Percentiles rank a stretch among this genome's conserved stretches.
Conservation (phyloP, 1,140 invertebrate species). For the Acyrthosiphon pisum region DNA sequence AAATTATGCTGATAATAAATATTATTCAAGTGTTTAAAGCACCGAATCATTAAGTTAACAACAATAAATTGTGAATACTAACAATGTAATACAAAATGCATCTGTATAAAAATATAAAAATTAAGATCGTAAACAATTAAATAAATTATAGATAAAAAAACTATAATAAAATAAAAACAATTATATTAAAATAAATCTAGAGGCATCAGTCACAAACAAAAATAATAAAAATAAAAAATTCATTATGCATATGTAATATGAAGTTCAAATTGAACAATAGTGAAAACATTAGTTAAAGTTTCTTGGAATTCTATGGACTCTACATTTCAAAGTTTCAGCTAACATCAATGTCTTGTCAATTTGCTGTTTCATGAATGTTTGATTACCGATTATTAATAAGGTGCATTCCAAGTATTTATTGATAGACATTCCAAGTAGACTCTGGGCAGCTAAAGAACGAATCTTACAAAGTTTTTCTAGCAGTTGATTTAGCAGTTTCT, state of each 20-base stretch:
- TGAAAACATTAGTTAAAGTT: neutral
- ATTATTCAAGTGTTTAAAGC: no score
- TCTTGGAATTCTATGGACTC: neutral
- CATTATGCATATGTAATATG: neutral
- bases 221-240: neutral
- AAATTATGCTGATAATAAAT: no score
- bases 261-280: neutral
- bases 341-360: neutral
- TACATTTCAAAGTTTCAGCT: neutral
- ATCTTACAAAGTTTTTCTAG: neutral
- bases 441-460: neutral
- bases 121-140: no score
- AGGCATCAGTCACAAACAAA: neutral
- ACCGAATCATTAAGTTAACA: no score
- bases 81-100: no score
- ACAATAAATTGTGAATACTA: no score
- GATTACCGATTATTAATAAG: neutral
- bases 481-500: neutral
- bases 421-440: neutral
- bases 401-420: slow-evolving; percentile 43
- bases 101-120: no score
- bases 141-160: neutral
- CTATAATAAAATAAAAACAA: no score
- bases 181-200: neutral
- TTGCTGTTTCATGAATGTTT: neutral